phyloP scores from a whole-genome alignment of 2,888 invertebrate genomes.

The Ceratothoa steindachneri region DNA sequence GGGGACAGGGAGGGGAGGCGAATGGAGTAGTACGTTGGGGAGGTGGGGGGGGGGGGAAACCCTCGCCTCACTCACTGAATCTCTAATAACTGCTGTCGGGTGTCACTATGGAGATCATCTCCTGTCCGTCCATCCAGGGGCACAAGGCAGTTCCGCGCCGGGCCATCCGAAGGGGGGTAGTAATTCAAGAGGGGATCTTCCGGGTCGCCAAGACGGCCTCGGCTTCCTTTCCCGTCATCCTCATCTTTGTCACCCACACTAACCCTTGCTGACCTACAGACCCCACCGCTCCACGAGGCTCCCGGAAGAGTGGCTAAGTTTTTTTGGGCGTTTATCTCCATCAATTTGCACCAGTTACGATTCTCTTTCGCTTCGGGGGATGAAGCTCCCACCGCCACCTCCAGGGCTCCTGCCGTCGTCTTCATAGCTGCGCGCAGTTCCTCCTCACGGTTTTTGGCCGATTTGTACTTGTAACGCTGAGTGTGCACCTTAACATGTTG shows the following conservation, averaged over 20 bases:
- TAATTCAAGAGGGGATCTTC: too few relatives aligned
- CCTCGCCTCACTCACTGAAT: background rate
- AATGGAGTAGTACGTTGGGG: background rate
- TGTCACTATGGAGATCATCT: background rate
- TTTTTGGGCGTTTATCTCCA: slow-evolving; percentile 47
- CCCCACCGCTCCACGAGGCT: background rate
- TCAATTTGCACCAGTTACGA: slow-evolving; percentile 47
- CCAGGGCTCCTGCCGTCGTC: slow-evolving; percentile 36
- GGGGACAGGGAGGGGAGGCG: too few relatives aligned
- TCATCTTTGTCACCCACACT: slow-evolving; percentile 1
- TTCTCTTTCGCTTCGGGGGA: slow-evolving; percentile 40
- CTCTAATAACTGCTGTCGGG: background rate
- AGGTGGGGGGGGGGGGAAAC: background rate
- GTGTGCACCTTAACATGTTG: slow-evolving; percentile 48
- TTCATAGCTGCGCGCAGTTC: slow-evolving; percentile 42
- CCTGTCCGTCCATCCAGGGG: background rate
- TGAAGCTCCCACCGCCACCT: background rate
- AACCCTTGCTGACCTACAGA: background rate
- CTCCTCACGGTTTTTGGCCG: slow-evolving; percentile 45
- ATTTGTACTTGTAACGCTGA: slow-evolving; percentile 47
- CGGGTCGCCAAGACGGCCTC: too few relatives aligned
- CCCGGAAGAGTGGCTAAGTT: slow-evolving; percentile 35
- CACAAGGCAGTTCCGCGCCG: too few relatives aligned
- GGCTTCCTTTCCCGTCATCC: background rate
- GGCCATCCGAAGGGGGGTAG: too few relatives aligned